A percentile compares a stretch with the other conserved stretches of the same genome.
These are phyloP conservation scores for Synergus gifuensis DNA, from an alignment of 2,888 invertebrate genomes.

Conservation along the genomic window DNA sequence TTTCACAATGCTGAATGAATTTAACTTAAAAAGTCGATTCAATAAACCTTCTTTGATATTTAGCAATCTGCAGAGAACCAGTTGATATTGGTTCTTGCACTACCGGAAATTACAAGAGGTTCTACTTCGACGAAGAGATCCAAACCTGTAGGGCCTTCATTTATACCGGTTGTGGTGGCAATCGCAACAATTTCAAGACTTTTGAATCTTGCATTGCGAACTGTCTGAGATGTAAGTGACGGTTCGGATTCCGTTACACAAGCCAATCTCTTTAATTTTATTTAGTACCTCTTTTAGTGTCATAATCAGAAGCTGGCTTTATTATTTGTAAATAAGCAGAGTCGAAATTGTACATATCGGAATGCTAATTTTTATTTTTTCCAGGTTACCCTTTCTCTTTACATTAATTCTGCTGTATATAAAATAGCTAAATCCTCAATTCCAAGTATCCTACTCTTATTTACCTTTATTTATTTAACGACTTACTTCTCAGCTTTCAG, in stretches of 20 bases:
- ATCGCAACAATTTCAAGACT: constrained; percentile 90
- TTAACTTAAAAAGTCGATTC: neutral
- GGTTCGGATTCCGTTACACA: constrained; percentile 26
- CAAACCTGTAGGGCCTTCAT: constrained; percentile 88
- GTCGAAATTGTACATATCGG: neutral
- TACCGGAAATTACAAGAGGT: constrained; percentile 81
- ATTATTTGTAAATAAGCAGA: constrained; percentile 10
- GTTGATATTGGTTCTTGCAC: constrained; percentile 83
- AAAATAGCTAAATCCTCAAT: neutral
- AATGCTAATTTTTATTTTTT: neutral
- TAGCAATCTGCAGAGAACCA: constrained; percentile 84
- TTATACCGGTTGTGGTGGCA: constrained; percentile 93
- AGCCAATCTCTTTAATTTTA: neutral
- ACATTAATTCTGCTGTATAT: constrained; percentile 2
- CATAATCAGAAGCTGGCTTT: constrained; percentile 2
- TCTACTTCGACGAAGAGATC: constrained; percentile 85
- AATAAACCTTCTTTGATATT: constrained; percentile 63
- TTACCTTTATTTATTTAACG: neutral
- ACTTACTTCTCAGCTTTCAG: neutral
- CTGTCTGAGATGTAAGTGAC: constrained; percentile 79
- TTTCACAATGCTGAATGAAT: neutral
- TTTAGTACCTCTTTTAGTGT: constrained; percentile 11
- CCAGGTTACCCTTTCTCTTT: neutral
- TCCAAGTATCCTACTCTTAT: neutral
- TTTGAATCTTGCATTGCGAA: constrained; percentile 84